A percentile compares a stretch with the other conserved stretches of the same genome.
These are phyloP conservation scores for Amia ocellicauda DNA, from an alignment of 2,113 vertebrate genomes.

Conservation along the genomic window DNA sequence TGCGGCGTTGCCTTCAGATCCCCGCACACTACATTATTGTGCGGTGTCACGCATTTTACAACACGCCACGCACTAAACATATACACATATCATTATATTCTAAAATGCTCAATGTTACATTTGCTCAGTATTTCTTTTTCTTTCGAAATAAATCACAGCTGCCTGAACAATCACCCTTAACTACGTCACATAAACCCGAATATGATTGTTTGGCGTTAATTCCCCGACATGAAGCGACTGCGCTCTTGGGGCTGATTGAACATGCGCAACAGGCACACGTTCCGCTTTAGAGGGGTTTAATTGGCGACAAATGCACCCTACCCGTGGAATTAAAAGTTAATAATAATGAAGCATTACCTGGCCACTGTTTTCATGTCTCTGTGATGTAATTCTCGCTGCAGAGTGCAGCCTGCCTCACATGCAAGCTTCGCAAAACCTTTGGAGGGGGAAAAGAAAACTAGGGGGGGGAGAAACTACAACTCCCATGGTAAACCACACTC, in stretches of 20 bases:
- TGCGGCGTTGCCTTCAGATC: no score
- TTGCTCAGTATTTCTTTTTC: no score
- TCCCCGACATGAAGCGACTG: neutral
- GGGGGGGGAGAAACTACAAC: conserved; percentile 23
- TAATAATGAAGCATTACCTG: conserved; percentile 50
- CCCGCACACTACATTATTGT: no score
- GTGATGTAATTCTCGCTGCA: conserved; percentile 51
- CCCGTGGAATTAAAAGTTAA: neutral
- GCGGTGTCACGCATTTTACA: no score
- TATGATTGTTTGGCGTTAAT: no score
- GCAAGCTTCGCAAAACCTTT: conserved; percentile 55
- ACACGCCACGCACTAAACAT: no score
- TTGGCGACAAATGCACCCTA: neutral
- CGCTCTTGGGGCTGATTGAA: neutral
- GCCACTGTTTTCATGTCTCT: conserved; percentile 61
- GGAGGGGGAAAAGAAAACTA: conserved; percentile 34
- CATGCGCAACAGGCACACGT: conserved; percentile 9
- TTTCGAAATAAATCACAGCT: no score
- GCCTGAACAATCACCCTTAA: no score
- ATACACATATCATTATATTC: no score
- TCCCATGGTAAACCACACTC: conserved; percentile 46
- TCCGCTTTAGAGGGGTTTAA: neutral
- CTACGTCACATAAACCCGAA: no score
- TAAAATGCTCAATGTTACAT: no score
- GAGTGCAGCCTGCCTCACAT: conserved; percentile 52